These are phyloP conservation scores for Diacarnus erythraeanus DNA, from an alignment of 37 sponge, comb jelly and placozoan species.

Conservation along the genomic window DNA sequence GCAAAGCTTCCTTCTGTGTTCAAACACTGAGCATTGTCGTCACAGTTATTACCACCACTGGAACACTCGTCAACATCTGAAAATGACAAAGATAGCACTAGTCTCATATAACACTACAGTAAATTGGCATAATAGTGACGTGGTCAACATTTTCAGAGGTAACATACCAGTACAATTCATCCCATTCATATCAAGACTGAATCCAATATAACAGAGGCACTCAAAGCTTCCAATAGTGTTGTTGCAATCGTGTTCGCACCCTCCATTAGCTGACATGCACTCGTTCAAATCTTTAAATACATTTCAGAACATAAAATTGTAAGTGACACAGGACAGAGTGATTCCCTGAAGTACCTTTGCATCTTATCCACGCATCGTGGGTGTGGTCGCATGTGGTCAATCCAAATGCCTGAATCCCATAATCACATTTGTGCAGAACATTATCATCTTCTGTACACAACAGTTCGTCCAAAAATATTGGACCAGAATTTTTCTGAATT, in stretches of 20 bases:
- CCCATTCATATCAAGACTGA: not conserved
- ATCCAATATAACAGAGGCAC: conserved; percentile 10
- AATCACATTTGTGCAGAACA: not conserved
- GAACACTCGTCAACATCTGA: not conserved
- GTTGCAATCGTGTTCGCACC: conserved; percentile 35
- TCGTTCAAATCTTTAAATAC: conserved; percentile 40
- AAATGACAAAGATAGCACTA: too few relatives aligned
- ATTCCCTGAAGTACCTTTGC: not conserved
- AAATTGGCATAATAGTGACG: too few relatives aligned
- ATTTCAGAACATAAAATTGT: too few relatives aligned
- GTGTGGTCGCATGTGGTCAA: not conserved
- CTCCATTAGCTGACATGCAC: conserved; percentile 33
- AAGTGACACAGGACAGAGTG: too few relatives aligned
- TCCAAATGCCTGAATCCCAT: not conserved
- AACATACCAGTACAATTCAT: not conserved
- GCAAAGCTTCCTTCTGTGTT: not conserved
- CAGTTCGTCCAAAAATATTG: not conserved
- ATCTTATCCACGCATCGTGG: not conserved
- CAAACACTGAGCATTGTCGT: not conserved
- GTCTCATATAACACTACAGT: too few relatives aligned
- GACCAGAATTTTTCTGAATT: not conserved
- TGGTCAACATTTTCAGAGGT: not conserved
- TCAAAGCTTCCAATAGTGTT: conserved; percentile 62
- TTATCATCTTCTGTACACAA: not conserved
- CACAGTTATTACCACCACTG: not conserved